Evolutionary conservation across 2,113 vertebrate genomes (phyloP).

Genomic region (Uropsilus gracilis): DNA sequence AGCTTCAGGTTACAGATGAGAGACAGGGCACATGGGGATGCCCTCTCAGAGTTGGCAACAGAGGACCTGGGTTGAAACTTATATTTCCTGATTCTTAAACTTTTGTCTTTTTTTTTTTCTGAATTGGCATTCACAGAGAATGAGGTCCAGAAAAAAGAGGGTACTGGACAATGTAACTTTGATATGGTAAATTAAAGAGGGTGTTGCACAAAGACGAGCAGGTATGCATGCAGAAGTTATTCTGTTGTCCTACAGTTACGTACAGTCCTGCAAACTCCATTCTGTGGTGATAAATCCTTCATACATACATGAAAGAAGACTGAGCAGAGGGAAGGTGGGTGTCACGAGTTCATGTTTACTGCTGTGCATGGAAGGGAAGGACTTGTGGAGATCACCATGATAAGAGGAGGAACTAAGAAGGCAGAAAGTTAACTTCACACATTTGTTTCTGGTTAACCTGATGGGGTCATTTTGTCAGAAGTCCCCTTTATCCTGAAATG

Average conservation of each 20-base stretch:
- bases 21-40: not conserved
- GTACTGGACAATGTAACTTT: not conserved
- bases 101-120: fast-evolving
- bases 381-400: not conserved
- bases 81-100: not conserved
- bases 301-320: too few species aligned
- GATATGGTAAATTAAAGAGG: not conserved
- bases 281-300: too few species aligned
- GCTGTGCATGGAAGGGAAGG: not conserved
- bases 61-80: not conserved
- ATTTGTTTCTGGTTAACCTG: not conserved
- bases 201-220: not conserved
- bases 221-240: too few species aligned
- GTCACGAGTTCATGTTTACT: not conserved
- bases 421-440: not conserved
- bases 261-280: too few species aligned
- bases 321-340: not conserved
- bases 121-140: not conserved
- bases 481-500: not conserved
- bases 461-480: not conserved
- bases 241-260: too few species aligned
- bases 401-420: not conserved
- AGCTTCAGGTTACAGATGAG: not conserved
- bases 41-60: not conserved
- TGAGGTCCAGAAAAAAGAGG: not conserved